Evolutionary conservation across 2,113 vertebrate genomes (phyloP), one percentile per base, ranked within the genome.

Genomic region (Ophiodon elongatus): DNA sequence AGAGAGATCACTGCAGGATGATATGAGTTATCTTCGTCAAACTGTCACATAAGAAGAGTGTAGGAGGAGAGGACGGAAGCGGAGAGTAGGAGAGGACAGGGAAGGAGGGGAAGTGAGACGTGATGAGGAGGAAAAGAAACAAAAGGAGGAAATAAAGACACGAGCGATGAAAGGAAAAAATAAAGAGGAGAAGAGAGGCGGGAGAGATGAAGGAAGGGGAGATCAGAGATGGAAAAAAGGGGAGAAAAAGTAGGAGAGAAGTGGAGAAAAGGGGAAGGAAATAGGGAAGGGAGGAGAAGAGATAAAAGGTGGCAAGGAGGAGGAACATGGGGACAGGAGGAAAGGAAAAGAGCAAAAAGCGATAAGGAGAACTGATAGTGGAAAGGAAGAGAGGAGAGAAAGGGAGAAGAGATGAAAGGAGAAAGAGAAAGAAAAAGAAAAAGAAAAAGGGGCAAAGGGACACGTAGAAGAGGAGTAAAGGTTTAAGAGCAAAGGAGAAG

Each of bases 1-100:
- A 21, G 25, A 11, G 41, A 6, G 35, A 33, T 83, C 11, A 29
- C 70, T 67, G 35, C 50, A 50, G 64, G 50, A 76, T 67, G 65
- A 75, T 59, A 35, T 37, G 52, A 79, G 41, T 72, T 63, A 75
- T 79, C 76, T 78, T 76, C 67, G 76, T 71, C 41, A 31, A 72
- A 63, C 63, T 83, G 56, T 74, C 74, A 41, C 45, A 69, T 37
- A 67, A 64, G 19, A 76, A 59, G 52, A 37, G 50, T 33, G 66
- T 79, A 31, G 69, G 33, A 80, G 35, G 64, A 66, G 45, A 80
- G 17, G 35, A 52, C 1, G 8, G 4, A n/a, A 6, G 35, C 33
- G 0, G 27, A 23, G 8, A 45, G 14, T 17, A 29, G 37, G 31
- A 47, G 27, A 69, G 19, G 33, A 25, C 43, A 45, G 43, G 43